A percentile compares a stretch with the other conserved stretches of the same genome.
phyloP scores from a whole-genome alignment of 2,888 invertebrate genomes.

The Nemapogon koenigi region DNA sequence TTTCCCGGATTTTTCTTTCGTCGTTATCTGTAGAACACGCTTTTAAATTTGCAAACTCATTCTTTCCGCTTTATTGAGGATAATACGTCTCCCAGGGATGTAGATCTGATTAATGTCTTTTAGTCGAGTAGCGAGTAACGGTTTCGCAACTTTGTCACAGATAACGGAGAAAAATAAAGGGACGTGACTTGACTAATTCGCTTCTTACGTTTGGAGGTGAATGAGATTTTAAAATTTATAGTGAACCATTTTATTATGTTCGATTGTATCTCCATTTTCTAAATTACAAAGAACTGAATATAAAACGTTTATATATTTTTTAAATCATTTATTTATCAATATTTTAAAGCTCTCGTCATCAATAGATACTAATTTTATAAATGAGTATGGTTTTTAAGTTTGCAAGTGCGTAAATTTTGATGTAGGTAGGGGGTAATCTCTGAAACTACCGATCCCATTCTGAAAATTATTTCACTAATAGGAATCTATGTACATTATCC shows the following conservation, averaged over 20 bases:
- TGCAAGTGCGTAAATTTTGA: no score
- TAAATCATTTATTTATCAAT: background rate
- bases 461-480: no score
- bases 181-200: constrained; percentile 58
- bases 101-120: constrained; percentile 59
- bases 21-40: constrained; percentile 57
- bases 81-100: constrained; percentile 53
- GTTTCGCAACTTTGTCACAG: constrained; percentile 54
- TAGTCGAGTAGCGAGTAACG: constrained; percentile 27
- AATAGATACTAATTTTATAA: no score
- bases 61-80: constrained; percentile 60
- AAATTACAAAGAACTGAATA: background rate
- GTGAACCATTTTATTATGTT: no score
- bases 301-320: background rate
- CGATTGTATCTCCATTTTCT: no score
- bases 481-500: no score
- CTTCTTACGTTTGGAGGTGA: constrained; percentile 28
- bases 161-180: constrained; percentile 59
- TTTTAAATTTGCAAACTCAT: constrained; percentile 61
- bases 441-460: no score
- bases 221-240: no score
- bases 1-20: constrained; percentile 46
- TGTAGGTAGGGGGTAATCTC: no score
- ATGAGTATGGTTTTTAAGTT: no score
- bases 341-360: no score